These are phyloP conservation scores for Clivina fossor DNA, from an alignment of 2,888 invertebrate species.

Conservation along the genomic window DNA sequence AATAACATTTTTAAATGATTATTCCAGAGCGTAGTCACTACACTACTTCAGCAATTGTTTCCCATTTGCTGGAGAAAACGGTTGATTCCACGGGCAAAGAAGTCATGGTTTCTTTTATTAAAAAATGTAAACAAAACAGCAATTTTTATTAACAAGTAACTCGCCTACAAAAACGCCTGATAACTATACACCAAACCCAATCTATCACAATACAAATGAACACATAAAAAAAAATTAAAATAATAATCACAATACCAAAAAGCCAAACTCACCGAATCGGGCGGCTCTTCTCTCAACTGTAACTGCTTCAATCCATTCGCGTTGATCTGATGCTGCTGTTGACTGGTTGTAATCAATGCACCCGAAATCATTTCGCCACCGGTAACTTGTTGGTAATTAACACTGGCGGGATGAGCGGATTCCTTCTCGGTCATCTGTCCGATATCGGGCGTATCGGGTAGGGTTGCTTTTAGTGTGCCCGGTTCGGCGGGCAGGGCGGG, in stretches of 20 bases:
- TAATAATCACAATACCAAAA: not conserved
- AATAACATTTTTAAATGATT: too few relatives aligned
- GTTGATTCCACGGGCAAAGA: too few relatives aligned
- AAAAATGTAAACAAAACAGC: too few relatives aligned
- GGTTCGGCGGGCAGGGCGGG: conserved; percentile 88
- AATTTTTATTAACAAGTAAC: too few relatives aligned
- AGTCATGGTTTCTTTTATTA: too few relatives aligned
- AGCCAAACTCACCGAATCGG: too few relatives aligned
- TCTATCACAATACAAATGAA: too few relatives aligned
- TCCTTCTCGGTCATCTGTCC: conserved; percentile 94
- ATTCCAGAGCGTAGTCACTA: too few relatives aligned
- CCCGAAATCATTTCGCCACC: conserved; percentile 16
- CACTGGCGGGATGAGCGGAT: conserved; percentile 74
- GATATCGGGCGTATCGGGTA: conserved; percentile 87
- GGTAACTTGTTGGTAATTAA: not conserved
- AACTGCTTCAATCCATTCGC: conserved; percentile 1
- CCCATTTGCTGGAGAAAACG: too few relatives aligned
- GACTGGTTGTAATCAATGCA: conserved; percentile 18
- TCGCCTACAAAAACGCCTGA: too few relatives aligned
- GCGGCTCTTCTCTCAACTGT: not conserved
- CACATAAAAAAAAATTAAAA: not conserved
- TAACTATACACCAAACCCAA: too few relatives aligned
- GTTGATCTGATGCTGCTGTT: conserved; percentile 12
- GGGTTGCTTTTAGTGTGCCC: conserved; percentile 85
- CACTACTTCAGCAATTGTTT: too few relatives aligned